Percentiles rank a stretch among this genome's conserved stretches.
Conservation (phyloP, 1,140 invertebrate species). For the Drosophila novamexicana region DNA sequence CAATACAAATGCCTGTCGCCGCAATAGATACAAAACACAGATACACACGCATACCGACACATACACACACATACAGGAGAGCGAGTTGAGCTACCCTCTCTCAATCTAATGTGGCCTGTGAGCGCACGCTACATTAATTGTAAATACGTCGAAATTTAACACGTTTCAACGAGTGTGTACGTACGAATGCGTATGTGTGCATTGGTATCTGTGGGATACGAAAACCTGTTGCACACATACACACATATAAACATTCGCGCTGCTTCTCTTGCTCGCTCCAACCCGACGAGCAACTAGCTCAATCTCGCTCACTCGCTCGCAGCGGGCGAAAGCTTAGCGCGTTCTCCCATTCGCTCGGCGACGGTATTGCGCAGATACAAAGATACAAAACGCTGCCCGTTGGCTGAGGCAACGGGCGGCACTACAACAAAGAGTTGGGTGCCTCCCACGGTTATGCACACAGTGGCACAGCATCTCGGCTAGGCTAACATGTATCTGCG, state of each 20-base stretch:
- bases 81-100: constrained; percentile 32
- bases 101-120: constrained; percentile 55
- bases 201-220: constrained; percentile 62
- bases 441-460: constrained; percentile 47
- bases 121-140: constrained; percentile 63
- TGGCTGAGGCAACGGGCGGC: constrained; percentile 25
- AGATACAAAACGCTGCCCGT: constrained; percentile 51
- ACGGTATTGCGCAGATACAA: constrained; percentile 71
- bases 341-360: constrained; percentile 64
- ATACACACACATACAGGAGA: background rate
- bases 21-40: constrained; percentile 32
- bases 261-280: constrained; percentile 11
- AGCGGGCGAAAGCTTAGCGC: constrained; percentile 51
- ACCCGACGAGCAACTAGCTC: constrained; percentile 7
- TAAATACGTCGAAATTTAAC: constrained; percentile 70
- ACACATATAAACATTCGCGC: constrained; percentile 28
- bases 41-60: constrained; percentile 37
- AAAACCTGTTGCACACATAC: constrained; percentile 69
- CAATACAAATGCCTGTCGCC: constrained; percentile 31
- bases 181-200: constrained; percentile 9
- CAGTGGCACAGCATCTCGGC: constrained; percentile 22
- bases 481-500: constrained; percentile 15
- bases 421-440: constrained; percentile 60
- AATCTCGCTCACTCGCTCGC: constrained; percentile 35
- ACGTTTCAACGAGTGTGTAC: constrained; percentile 47